Conservation (phyloP, 2,888 invertebrate species). For the Mellilla xanthometata region DNA sequence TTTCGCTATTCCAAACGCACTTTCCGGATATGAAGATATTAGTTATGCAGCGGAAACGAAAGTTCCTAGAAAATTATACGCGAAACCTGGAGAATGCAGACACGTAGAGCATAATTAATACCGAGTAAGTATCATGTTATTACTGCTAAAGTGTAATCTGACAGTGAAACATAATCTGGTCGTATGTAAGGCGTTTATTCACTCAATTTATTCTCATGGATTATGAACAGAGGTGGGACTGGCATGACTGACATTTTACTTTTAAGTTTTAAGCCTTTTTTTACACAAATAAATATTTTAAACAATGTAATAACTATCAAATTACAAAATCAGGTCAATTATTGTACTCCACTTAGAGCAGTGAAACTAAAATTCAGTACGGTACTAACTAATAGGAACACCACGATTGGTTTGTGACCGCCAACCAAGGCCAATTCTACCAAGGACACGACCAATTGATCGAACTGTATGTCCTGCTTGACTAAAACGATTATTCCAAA, state of each 20-base stretch:
- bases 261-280: neutral
- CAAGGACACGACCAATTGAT: no score
- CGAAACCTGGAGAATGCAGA: conserved; percentile 10
- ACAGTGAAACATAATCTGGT: conserved; percentile 2
- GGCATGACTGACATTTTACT: conserved; percentile 1
- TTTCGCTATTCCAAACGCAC: conserved; percentile 16
- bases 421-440: no score
- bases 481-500: no score
- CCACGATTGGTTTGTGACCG: no score
- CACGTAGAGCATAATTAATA: conserved; percentile 13
- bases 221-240: neutral
- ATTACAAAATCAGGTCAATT: no score
- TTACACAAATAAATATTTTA: no score
- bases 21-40: conserved; percentile 44
- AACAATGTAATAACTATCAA: no score
- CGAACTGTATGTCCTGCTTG: no score
- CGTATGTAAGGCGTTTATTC: conserved; percentile 3
- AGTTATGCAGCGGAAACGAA: conserved; percentile 43
- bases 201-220: neutral
- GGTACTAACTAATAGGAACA: no score
- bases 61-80: conserved; percentile 25
- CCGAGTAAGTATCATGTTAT: conserved; percentile 7
- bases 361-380: no score
- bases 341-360: no score
- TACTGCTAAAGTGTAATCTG: conserved; percentile 10